Conservation (phyloP, 2,888 invertebrate genomes). For the Iphiclides podalirius region DNA sequence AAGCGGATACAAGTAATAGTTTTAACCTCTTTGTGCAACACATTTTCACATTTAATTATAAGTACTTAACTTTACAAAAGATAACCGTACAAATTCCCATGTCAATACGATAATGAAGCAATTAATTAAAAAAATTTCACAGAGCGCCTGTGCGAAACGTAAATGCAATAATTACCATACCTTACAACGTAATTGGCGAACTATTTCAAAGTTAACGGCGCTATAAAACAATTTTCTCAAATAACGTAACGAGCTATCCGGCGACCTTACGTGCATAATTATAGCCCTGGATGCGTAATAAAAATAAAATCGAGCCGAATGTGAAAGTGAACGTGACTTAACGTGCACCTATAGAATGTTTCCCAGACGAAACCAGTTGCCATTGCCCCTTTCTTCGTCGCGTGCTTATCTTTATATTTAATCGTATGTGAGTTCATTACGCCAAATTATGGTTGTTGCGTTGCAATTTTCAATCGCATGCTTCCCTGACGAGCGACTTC, state of each 20-base stretch:
- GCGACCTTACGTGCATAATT: conserved; percentile 22
- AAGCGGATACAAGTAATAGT: too few species aligned
- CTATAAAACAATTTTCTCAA: conserved; percentile 34
- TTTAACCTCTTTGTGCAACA: too few species aligned
- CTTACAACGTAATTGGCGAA: conserved; percentile 29
- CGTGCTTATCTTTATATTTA: conserved; percentile 49
- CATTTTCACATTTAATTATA: too few species aligned
- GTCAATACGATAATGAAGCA: background rate
- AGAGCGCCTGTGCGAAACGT: conserved; percentile 37
- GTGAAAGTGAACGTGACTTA: conserved; percentile 33
- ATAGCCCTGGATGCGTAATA: conserved; percentile 23
- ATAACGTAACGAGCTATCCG: conserved; percentile 22
- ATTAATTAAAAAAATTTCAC: conserved; percentile 7
- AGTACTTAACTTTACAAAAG: too few species aligned
- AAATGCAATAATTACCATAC: conserved; percentile 37
- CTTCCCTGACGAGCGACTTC: conserved; percentile 47
- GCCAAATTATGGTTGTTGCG: conserved; percentile 58
- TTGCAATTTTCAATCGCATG: conserved; percentile 56
- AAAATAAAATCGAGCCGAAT: conserved; percentile 25
- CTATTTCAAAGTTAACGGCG: conserved; percentile 35
- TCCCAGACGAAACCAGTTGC: conserved; percentile 22
- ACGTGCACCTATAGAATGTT: conserved; percentile 15
- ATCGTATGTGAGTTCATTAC: conserved; percentile 54
- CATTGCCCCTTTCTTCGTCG: conserved; percentile 38
- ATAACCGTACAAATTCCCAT: conserved; percentile 4